These are phyloP conservation scores for Pluvianellus socialis DNA, from an alignment of 2,113 vertebrate species.

Conservation along the genomic window DNA sequence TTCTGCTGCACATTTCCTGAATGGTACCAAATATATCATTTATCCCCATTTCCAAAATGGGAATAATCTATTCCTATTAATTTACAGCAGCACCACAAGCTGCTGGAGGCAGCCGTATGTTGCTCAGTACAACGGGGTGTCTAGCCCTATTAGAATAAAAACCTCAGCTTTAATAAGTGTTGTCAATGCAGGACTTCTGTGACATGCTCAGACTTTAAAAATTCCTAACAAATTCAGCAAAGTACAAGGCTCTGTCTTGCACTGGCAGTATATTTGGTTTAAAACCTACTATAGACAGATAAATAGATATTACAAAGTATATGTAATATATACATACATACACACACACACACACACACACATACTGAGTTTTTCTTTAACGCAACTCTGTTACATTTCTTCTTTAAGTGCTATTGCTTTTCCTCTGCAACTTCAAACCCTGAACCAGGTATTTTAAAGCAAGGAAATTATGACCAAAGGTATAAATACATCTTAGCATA, in stretches of 20 bases:
- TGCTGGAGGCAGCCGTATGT: neutral
- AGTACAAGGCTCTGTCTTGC: neutral
- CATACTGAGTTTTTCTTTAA: neutral
- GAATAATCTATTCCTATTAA: neutral
- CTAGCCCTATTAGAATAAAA: neutral
- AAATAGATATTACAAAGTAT: constrained; percentile 11
- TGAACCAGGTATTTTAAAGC: constrained; percentile 30
- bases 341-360: neutral
- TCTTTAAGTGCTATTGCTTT: constrained; percentile 28
- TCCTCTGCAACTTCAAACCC: neutral
- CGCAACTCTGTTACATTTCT: constrained; percentile 18
- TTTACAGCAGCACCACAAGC: neutral
- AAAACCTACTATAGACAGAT: neutral
- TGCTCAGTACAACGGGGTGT: neutral
- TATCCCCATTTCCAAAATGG: constrained; percentile 2
- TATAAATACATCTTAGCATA: constrained; percentile 33
- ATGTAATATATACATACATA: neutral
- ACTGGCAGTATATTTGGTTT: neutral
- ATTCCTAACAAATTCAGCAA: neutral
- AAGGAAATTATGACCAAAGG: constrained; percentile 56
- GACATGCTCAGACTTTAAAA: neutral
- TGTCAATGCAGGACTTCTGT: neutral
- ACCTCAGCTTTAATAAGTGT: neutral
- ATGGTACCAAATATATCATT: neutral
- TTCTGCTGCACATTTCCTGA: neutral